Conservation (phyloP, 2,888 invertebrate genomes). For the Cremastobaeus sp. region DNA sequence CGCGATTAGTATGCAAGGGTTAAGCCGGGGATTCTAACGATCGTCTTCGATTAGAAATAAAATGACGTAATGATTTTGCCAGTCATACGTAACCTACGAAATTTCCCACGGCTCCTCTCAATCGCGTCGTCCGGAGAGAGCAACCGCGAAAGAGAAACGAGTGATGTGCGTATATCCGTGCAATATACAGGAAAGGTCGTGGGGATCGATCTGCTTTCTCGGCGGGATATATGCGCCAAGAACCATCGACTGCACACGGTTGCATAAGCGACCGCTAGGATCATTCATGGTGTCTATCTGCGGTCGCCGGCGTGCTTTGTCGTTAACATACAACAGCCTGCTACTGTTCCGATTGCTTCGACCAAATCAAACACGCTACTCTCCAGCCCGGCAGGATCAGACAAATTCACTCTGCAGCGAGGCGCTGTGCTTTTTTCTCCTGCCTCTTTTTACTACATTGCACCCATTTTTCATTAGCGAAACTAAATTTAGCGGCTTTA, state of each 20-base stretch:
- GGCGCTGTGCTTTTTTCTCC: neutral
- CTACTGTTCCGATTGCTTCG: conserved; percentile 26
- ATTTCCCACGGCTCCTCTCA: conserved; percentile 60
- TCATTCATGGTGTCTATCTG: conserved; percentile 41
- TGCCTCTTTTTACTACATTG: no score
- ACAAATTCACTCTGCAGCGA: conserved; percentile 2
- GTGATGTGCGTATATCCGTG: conserved; percentile 59
- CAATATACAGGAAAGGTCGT: conserved; percentile 60
- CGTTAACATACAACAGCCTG: conserved; percentile 39
- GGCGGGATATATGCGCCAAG: conserved; percentile 58
- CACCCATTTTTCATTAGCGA: no score
- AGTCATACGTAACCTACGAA: conserved; percentile 55
- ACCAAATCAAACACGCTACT: conserved; percentile 1
- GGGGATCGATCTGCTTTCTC: conserved; percentile 66
- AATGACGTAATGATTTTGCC: conserved; percentile 42
- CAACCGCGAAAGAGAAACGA: conserved; percentile 60
- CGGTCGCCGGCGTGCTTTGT: conserved; percentile 31
- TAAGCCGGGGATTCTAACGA: conserved; percentile 21
- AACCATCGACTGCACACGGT: conserved; percentile 41
- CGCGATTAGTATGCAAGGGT: conserved; percentile 31
- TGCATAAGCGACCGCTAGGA: conserved; percentile 52
- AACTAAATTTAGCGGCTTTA: no score
- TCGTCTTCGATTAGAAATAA: conserved; percentile 40
- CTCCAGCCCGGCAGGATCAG: neutral
- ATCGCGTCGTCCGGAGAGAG: conserved; percentile 52